Evolutionary conservation across 35 echinoderm and acorn worm species (phyloP), one percentile per base, ranked within the genome.

Genomic region (Strongylocentrotus purpuratus): DNA sequence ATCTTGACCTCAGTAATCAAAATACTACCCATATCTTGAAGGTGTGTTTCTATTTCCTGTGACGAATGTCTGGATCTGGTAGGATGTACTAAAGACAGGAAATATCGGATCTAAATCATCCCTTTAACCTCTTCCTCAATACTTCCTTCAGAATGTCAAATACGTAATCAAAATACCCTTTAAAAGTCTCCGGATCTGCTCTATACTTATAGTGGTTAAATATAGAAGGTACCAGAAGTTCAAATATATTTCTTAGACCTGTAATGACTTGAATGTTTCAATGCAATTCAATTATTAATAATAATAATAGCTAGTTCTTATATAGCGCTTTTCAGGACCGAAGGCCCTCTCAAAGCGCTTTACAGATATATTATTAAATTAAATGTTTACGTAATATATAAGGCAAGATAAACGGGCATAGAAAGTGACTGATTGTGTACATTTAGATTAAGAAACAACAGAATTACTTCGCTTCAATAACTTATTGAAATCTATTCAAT

Each of bases 61-160:
- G 91, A 93, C 45, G 46, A 93, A 93, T 14, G 91, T 93, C 91
- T 93, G 48, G 91, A 13, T 89, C 87, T 46, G 13, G 46, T 93
- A 93, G 91, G 91, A 93, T 93, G 91, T 93, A 31, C 48, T 32
- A 46, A 93, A 93, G 91, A 93, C 91, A 93, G 91, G 91, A 93
- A 93, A 93, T 93, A 89, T 89, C 45, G 87, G 87, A 89, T 89
- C 87, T 89, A 89, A 89, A 89, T 33, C 14, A 33, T 46, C 87
- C 87, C 32, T 89, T 89, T 89, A 33, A 46, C 20, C 20, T 78
- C 65, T 78, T 78, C 65, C 65, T 89, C 31, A 33, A 89, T 33
- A 89, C 87, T 89, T 89, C 87, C 87, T 89, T 46, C 14, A 9
- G 7, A 33, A 41, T 78, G 65, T 78, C 65, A 78, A 78, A 78